These are phyloP conservation scores for Linepithema humile DNA, from an alignment of 1,140 invertebrate species.

Conservation along the genomic window DNA sequence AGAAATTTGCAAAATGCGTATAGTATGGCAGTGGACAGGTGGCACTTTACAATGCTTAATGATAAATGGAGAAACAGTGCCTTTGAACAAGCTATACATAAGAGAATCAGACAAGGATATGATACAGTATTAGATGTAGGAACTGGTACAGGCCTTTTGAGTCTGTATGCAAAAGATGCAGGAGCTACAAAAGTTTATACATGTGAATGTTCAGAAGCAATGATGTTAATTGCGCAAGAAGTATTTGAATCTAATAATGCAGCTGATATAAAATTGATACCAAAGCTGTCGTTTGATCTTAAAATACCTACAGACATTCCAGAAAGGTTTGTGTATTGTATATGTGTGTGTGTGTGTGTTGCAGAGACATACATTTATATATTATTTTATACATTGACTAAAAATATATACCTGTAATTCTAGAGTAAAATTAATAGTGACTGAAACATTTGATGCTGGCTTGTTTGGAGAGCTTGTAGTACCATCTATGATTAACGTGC, in stretches of 20 bases:
- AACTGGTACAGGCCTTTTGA: slow-evolving; percentile 89
- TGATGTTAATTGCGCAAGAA: slow-evolving; percentile 86
- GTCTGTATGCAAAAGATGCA: slow-evolving; percentile 87
- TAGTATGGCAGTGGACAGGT: slow-evolving; percentile 87
- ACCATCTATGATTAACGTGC: slow-evolving; percentile 88
- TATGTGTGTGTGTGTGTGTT: neutral
- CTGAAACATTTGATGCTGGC: slow-evolving; percentile 92
- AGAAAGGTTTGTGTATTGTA: slow-evolving; percentile 71
- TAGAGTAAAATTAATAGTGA: slow-evolving; percentile 88
- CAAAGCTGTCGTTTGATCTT: slow-evolving; percentile 85
- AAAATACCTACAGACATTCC: slow-evolving; percentile 85
- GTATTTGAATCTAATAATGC: slow-evolving; percentile 85
- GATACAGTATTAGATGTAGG: slow-evolving; percentile 90
- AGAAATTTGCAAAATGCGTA: slow-evolving; percentile 78
- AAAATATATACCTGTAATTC: no score
- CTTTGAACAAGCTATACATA: slow-evolving; percentile 87
- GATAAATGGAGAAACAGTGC: slow-evolving; percentile 88
- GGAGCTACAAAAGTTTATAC: slow-evolving; percentile 86
- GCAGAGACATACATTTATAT: neutral
- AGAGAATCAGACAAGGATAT: slow-evolving; percentile 84
- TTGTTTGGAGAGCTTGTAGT: slow-evolving; percentile 91
- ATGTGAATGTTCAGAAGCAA: slow-evolving; percentile 88
- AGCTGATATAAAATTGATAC: slow-evolving; percentile 79
- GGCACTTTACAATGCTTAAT: slow-evolving; percentile 94
- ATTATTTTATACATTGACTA: slow-evolving; percentile 2